Base-by-base conservation (phyloP, 2,888 invertebrate species). In the Macrosiphum euphorbiae region DNA sequence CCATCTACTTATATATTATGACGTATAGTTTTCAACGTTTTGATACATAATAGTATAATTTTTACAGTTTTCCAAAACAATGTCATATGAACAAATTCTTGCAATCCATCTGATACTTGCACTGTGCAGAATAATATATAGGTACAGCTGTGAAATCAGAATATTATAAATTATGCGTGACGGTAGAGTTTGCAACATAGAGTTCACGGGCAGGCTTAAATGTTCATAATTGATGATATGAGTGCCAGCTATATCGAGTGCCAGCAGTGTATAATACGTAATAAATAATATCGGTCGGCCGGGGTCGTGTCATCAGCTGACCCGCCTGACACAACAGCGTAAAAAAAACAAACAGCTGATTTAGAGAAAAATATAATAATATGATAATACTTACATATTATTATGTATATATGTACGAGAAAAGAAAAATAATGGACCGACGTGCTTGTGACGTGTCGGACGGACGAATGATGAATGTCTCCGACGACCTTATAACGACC, bases 391-490 rank as follows among this genome's bases (percentile, higher is more conserved):
- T 58, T 58, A 8, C 58, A 1, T 7, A 24, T 5, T 4, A 24
- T 24, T 58, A 58, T 24, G 4, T 24, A 24, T n/a, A 78, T 8
- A 20, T 20, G 20, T 35, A 35, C n/a, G 16, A 8, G 20, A 78
- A 78, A 35, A 78, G 35, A 78, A 78, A 67, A 78, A 78, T 35
- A 78, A 78, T 58, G 26, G 35, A 78, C 35, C 35, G 78, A 78
- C 35, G 78, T 35, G 50, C 28, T 35, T 55, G 88, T 55, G 87
- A 78, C 20, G 78, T 78, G 78, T 78, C 35, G 78, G 78, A 24
- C 78, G 78, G 78, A 78, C 8, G 78, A 78, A 78, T 78, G 78
- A 78, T 78, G 35, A 78, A 78, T 78, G 78, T 78, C 35, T 78
- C 78, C 78, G 78, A 78, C 78, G 35, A 35, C 78, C 78, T 78